Percentiles rank a stretch among this genome's conserved stretches.
phyloP scores from a whole-genome alignment of 1,140 invertebrate species.

The Bicyclus anynana region DNA sequence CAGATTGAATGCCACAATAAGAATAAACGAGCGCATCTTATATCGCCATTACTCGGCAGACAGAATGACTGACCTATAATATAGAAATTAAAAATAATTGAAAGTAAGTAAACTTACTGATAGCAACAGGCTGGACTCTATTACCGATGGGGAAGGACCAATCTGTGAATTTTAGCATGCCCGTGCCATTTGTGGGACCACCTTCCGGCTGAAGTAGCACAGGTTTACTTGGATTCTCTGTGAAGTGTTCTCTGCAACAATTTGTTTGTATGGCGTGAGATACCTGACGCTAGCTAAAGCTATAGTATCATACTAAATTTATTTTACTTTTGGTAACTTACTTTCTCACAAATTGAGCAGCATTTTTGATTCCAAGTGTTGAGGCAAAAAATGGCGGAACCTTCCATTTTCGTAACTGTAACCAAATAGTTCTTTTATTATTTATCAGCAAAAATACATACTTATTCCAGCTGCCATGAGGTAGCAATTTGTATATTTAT shows the following conservation, averaged over 20 bases:
- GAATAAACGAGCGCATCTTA: too few relatives aligned
- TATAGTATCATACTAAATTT: neutral
- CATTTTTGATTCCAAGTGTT: conserved; percentile 67
- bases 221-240: conserved; percentile 64
- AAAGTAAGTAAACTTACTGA: conserved; percentile 44
- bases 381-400: conserved; percentile 74
- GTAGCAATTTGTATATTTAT: too few relatives aligned
- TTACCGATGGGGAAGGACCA: conserved; percentile 78
- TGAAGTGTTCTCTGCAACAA: conserved; percentile 63
- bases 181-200: conserved; percentile 77
- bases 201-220: conserved; percentile 77
- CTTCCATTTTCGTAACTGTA: conserved; percentile 74
- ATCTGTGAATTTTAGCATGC: conserved; percentile 77
- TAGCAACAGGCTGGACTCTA: conserved; percentile 78
- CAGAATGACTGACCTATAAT: too few relatives aligned
- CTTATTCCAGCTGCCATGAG: too few relatives aligned
- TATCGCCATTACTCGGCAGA: too few relatives aligned
- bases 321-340: conserved; percentile 33
- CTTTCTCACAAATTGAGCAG: conserved; percentile 64
- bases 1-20: too few relatives aligned
- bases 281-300: too few relatives aligned
- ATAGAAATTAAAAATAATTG: too few relatives aligned
- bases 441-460: too few relatives aligned
- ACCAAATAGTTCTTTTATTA: too few relatives aligned
- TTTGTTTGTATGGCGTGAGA: too few relatives aligned